phyloP scores from a whole-genome alignment of 2,113 vertebrate genomes.

The Cygnus atratus region DNA sequence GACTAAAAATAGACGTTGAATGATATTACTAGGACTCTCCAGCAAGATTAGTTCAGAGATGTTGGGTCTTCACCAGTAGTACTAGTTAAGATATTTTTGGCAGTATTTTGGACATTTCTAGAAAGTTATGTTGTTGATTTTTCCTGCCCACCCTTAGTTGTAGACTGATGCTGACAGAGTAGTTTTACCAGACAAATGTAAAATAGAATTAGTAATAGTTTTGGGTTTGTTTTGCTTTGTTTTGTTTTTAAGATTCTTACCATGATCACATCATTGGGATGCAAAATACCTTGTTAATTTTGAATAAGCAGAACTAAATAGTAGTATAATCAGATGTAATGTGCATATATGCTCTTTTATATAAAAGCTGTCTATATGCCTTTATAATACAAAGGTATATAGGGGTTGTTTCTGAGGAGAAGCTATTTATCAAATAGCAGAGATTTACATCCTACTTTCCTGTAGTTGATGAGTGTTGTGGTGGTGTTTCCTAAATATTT shows the following conservation, averaged over 20 bases:
- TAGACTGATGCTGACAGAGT: not conserved
- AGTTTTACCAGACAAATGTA: not conserved
- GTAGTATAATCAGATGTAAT: not conserved
- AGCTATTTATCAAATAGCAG: not conserved
- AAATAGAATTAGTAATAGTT: not conserved
- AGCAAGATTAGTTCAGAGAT: not conserved
- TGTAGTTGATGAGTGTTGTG: not conserved
- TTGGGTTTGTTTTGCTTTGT: not conserved
- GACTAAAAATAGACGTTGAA: not conserved
- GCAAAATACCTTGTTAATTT: not conserved
- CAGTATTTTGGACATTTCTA: not conserved
- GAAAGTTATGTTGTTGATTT: not conserved
- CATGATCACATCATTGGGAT: not conserved
- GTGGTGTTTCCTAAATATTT: not conserved
- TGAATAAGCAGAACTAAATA: not conserved
- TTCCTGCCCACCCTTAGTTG: not conserved
- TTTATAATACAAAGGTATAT: not conserved
- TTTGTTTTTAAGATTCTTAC: not conserved
- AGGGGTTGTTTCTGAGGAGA: not conserved
- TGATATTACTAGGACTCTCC: not conserved
- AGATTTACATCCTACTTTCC: not conserved
- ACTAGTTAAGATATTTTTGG: not conserved
- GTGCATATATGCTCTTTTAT: not conserved
- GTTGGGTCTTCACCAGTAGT: not conserved
- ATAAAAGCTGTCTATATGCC: not conserved